Evolutionary conservation across 2,888 invertebrate species (phyloP), one percentile per base, ranked within the genome.

Genomic region (Drosophila stalkeri): DNA sequence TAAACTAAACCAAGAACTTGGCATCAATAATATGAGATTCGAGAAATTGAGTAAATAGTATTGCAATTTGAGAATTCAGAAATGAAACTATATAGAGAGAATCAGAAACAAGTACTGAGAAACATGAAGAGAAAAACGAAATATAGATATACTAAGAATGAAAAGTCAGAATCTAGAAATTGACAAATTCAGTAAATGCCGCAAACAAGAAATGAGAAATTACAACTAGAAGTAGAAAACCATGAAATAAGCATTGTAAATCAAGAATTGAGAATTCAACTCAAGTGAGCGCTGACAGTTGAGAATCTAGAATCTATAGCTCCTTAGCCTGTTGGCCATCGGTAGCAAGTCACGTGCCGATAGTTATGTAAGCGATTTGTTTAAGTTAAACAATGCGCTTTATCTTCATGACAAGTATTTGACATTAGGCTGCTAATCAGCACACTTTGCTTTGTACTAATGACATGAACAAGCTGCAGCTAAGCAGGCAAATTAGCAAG

Each of bases 321-420:
- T 51, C 0, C n/a, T 51, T 18, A 18, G 11, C 37, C 37, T 20
- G n/a, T n/a, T 20, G 62, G 23, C 46, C 63, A 33, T n/a, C 37
- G 52, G 44, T 33, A 33, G 52, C 23, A 63, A 59, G 80, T 77
- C 77, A 75, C 80, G 75, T 79, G 75, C 75, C 66, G 57, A 74
- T 56, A 41, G 67, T 64, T 51, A 55, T 70, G 75, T 57, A 46
- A 51, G 44, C 54, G 16, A 75, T 70, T 60, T 62, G 51, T 62
- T 20, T 20, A 35, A 12, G 16, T 37, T 18, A 64, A 49, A 55
- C 54, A 54, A 61, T 52, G n/a, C 64, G 64, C 64, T 44, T 46
- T 41, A 49, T 41, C 55, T 55, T 7, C 55, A 27, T 55, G 55
- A 31, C 55, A 55, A 55, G 20, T 39, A 39, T 55, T 41, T 55